phyloP scores from a whole-genome alignment of 2,113 vertebrate genomes.

The Corydoras maculifer region DNA sequence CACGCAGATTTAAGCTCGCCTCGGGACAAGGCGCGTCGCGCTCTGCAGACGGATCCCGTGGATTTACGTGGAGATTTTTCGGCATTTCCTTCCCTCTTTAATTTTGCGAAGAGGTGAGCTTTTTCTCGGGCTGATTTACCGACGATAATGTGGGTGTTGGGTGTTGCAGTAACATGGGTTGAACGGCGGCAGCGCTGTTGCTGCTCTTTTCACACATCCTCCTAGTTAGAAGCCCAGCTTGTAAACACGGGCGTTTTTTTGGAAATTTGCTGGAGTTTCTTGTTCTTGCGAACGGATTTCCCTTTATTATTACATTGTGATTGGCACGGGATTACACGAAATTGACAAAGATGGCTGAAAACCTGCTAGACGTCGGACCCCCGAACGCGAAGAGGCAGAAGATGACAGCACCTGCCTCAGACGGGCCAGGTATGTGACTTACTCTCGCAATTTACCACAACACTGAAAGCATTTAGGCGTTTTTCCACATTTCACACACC shows the following conservation, averaged over 20 bases:
- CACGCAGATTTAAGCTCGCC: constrained; percentile 53
- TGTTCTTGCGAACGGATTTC: neutral
- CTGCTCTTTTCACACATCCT: constrained; percentile 72
- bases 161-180: constrained; percentile 81
- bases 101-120: constrained; percentile 53
- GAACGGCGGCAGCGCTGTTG: constrained; percentile 80
- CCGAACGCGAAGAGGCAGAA: constrained; percentile 89
- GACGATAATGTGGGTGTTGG: constrained; percentile 74
- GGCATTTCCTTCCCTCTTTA: constrained; percentile 25
- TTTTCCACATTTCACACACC: neutral
- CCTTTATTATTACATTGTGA: neutral
- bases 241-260: constrained; percentile 31
- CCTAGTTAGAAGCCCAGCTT: constrained; percentile 55
- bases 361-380: constrained; percentile 89
- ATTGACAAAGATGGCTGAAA: constrained; percentile 77
- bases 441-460: no score
- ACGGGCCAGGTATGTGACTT: constrained; percentile 79
- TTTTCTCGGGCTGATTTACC: constrained; percentile 57
- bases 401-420: constrained; percentile 88
- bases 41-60: constrained; percentile 35
- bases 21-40: neutral
- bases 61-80: constrained; percentile 34
- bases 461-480: no score
- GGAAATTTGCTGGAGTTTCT: constrained; percentile 29
- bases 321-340: neutral